Base-by-base conservation (phyloP, 1,140 invertebrate genomes). In the Acyrthosiphon pisum region DNA sequence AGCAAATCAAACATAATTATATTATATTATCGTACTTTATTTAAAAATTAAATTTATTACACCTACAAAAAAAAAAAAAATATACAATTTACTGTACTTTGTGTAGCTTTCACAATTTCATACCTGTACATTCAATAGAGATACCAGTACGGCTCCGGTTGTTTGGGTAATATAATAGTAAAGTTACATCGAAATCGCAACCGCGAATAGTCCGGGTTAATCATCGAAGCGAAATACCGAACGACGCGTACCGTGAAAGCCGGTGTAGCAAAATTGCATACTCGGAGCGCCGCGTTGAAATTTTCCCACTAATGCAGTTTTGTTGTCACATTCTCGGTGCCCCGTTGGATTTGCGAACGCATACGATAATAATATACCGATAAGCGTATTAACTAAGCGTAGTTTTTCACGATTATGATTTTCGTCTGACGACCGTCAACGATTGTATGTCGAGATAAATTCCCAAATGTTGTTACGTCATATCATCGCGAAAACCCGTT, bases 211-310 rank as follows among this genome's bases (percentile, higher is more conserved):
- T 30, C 14, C 0, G 14, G 14, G n/a, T 76, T 76, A n/a, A 30
- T 68, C 60, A 18, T 18, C 14, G 14, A 68, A 14, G 30, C n/a
- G 30, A 68, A 68, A 88, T 46, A 88, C 7, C 14, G 11, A 56
- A 56, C 35, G n/a, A 1, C 8, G 37, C 2, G n/a, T n/a, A 22
- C 14, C 7, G 6, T n/a, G 30, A 30, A 23, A 35, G 26, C 35
- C 22, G 23, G 53, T 41, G 89, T 90, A 90, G 37, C 41, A 4
- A 90, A 60, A 90, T 90, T 90, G 37, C 53, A 90, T 90, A 90
- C 35, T 14, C 89, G 9, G 30, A 41, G 89, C 26, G 89, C 89
- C 89, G 89, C 26, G n/a, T 35, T 76, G 7, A 18, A 76, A 14
- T 76, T 76, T 76, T 18, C n/a, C n/a, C 60, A n/a, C 60, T n/a